A percentile compares a stretch with the other conserved stretches of the same genome.
These are phyloP conservation scores for Panthera tigris DNA, from an alignment of 2,113 vertebrate species.

Conservation along the genomic window DNA sequence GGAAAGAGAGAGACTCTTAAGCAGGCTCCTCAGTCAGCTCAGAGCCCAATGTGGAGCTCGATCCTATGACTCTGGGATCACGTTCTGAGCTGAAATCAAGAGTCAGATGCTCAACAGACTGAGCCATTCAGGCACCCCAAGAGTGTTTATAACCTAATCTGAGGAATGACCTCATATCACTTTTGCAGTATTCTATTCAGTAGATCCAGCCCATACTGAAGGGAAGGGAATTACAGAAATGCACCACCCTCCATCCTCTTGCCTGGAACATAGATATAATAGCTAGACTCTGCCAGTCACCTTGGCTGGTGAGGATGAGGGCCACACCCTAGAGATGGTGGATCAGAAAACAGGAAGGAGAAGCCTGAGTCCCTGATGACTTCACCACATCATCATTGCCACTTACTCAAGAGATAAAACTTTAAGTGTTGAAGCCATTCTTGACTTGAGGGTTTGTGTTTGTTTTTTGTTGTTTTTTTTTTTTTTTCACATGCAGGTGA, in stretches of 20 bases:
- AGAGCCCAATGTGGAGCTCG: no score
- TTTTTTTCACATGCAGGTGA: background rate
- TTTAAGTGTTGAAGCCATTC: background rate
- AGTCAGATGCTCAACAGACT: no score
- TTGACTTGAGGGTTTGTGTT: background rate
- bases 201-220: background rate
- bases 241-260: background rate
- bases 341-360: background rate
- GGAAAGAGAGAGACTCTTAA: no score
- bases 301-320: background rate
- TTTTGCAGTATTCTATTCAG: background rate
- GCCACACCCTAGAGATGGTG: background rate
- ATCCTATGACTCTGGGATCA: no score
- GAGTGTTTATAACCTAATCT: background rate
- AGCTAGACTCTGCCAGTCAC: background rate
- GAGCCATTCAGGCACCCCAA: no score
- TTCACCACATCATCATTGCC: background rate
- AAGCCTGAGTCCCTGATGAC: background rate
- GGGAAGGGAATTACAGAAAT: background rate
- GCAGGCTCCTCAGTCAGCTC: no score
- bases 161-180: background rate
- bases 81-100: no score
- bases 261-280: background rate
- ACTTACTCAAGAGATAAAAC: constrained; percentile 28
- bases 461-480: background rate